A percentile compares a stretch with the other conserved stretches of the same genome.
Conservation (phyloP, 2,888 invertebrate species). For the Neoitamus cyanurus region DNA sequence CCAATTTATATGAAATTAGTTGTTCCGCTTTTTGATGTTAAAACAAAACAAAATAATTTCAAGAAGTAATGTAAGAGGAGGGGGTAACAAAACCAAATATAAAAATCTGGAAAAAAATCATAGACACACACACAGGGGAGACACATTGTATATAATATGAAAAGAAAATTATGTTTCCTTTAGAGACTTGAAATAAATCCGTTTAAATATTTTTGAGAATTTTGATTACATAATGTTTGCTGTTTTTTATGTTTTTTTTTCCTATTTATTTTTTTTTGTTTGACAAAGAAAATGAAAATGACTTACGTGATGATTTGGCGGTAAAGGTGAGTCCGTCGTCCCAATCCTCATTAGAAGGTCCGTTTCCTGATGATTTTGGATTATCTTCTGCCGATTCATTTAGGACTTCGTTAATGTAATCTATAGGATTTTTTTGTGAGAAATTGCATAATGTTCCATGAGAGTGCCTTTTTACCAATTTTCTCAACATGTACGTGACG, state of each 20-base stretch:
- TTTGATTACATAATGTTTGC: background rate
- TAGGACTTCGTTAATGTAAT: constrained; percentile 87
- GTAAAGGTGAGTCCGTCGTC: constrained; percentile 92
- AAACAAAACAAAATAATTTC: background rate
- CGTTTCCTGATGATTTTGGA: constrained; percentile 65
- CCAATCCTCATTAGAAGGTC: constrained; percentile 73
- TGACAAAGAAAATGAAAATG: constrained; percentile 39
- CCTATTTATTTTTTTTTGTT: no score
- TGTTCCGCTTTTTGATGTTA: background rate
- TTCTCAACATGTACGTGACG: constrained; percentile 4
- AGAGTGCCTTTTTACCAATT: constrained; percentile 10
- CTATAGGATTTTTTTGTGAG: constrained; percentile 66
- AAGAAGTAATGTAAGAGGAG: background rate
- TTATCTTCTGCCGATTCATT: constrained; percentile 72
- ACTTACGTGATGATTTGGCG: constrained; percentile 89
- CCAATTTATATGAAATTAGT: constrained; percentile 29
- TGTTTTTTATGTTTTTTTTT: background rate
- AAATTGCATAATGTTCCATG: constrained; percentile 34
- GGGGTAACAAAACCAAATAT: background rate
- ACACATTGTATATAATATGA: constrained; percentile 3
- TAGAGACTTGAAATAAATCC: constrained; percentile 20
- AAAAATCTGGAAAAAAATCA: background rate
- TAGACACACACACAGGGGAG: background rate
- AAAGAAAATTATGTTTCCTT: constrained; percentile 12
- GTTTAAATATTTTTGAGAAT: background rate